Evolutionary conservation across 1,140 invertebrate genomes (phyloP), one percentile per base, ranked within the genome.

Genomic region (Harpegnathos saltator): DNA sequence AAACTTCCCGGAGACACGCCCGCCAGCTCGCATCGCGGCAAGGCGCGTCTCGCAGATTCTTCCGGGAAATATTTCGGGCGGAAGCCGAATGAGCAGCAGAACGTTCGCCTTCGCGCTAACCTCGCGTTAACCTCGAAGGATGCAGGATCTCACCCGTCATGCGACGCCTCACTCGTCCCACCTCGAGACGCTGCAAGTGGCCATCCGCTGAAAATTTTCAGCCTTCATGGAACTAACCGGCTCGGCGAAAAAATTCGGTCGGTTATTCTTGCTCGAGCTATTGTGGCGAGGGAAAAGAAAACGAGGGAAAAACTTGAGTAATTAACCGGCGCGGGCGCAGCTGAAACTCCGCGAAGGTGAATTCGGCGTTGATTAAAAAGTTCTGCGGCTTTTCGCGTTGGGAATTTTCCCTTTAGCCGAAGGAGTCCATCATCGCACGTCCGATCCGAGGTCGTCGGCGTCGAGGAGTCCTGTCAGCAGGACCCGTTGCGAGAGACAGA

Each of bases 281-380:
- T 66, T 44, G n/a, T 65, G 19, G n/a, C 15, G 22, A 65, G 33
- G 17, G 9, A 59, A 50, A 74, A 52, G 44, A 19, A n/a, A n/a
- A n/a, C n/a, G n/a, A n/a, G n/a, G 1, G 15, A 3, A 44, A 1
- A 38, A 66, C n/a, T 56, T 66, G 44, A 17, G 14, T 65, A 77
- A 68, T 69, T 68, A 69, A 58, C 12, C 12, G n/a, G n/a, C 5
- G 17, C 19, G 52, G 12, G 17, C 44, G 26, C 4, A 24, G 38
- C 5, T 12, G 17, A 50, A 62, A 7, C 59, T 69, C 22, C 15
- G 22, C 15, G 15, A 69, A 4, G 17, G 56, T 69, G 48, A 80
- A 58, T 69, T 17, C 24, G 56, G 24, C 17, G 22, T 71, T 80
- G 17, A 80, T 71, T 69, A 80, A 69, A 66, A 48, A 19, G 29